Evolutionary conservation across 2,888 invertebrate genomes (phyloP), one percentile per base, ranked within the genome.

Genomic region (Agrochola macilenta): DNA sequence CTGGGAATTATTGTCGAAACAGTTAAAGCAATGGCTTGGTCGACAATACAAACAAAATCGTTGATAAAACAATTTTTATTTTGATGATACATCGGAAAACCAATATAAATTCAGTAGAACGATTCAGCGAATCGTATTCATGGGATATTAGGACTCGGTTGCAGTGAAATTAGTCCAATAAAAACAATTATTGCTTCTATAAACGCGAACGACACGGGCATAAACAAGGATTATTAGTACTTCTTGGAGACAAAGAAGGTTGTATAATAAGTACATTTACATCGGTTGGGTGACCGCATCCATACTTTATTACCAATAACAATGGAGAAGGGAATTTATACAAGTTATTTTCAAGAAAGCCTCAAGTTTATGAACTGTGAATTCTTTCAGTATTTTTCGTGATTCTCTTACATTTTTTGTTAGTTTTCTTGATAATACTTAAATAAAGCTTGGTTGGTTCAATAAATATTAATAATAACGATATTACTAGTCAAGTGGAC

Each of bases 191-290:
- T 93, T 91, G 91, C 82, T 90, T 89, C 88, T 89, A 92, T 93
- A 94, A 91, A 92, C 88, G 88, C 88, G 83, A 88, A 82, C 90
- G 93, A 90, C 91, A 89, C 91, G 90, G 91, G 88, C 88, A 88
- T 93, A 93, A 93, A 93, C 91, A 90, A 85, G 84, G 88, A 89
- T 91, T 90, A 90, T 92, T 90, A 91, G 89, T 91, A 90, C 85
- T 90, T 90, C 81, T 75, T 89, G 87, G 90, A 92, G 89, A 91
- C 90, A 90, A 90, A 90, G 85, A 88, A 90, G 89, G 69, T 85
- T 78, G 93, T 92, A 93, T 93, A 94, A 94, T 93, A 93, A 93
- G 91, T 91, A 93, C 91, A 93, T 87, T 94, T 92, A 93, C 86
- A 90, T 87, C 89, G 93, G 89, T 91, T 90, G 90, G 92, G 91